Evolutionary conservation across 1,140 invertebrate species (phyloP), one percentile per base, ranked within the genome.

Genomic region (Drosophila leontia): DNA sequence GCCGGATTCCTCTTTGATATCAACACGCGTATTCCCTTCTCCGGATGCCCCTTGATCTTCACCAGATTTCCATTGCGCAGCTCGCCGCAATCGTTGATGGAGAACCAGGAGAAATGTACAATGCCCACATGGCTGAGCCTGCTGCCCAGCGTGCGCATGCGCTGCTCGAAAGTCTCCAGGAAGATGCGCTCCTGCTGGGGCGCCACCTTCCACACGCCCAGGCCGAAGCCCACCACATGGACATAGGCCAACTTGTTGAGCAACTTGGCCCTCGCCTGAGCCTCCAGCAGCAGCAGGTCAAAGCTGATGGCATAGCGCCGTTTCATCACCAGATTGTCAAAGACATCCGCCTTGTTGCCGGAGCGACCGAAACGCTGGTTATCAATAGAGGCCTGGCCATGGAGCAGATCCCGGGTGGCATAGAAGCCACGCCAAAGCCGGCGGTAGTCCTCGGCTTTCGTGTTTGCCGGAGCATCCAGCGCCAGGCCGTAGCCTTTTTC

Each of bases 401-500:
- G 82, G 12, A 88, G 12, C 53, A 75, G 32, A 45, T 91, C 86
- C 0, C 34, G 26, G 8, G 76, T 63, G 42, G 78, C 85, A 23
- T 92, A 92, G 39, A 92, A 92, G 8, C 26, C 39, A 3, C 78
- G 75, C 91, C 91, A 92, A 2, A 92, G 2, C 0, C 79, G 71
- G 0, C 91, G 86, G 51, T 91, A 91, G 19, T 84, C 81, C 62
- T 75, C 58, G 17, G 58, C 44, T 6, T 47, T 61, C 3, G 64
- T 81, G 2, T 23, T 4, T 3, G 63, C 48, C 3, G 74, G 26
- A 4, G 48, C 61, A 26, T 59, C 59, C 7, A 64, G 13, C 0
- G 23, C 11, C 48, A 67, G 37, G 0, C 91, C 91, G 62, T 93
- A 95, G 76, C 94, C 94, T 34, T 93, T 92, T 12, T 92, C 84